These are phyloP conservation scores for Varanus komodoensis DNA, from an alignment of 2,113 vertebrate genomes.

Conservation along the genomic window DNA sequence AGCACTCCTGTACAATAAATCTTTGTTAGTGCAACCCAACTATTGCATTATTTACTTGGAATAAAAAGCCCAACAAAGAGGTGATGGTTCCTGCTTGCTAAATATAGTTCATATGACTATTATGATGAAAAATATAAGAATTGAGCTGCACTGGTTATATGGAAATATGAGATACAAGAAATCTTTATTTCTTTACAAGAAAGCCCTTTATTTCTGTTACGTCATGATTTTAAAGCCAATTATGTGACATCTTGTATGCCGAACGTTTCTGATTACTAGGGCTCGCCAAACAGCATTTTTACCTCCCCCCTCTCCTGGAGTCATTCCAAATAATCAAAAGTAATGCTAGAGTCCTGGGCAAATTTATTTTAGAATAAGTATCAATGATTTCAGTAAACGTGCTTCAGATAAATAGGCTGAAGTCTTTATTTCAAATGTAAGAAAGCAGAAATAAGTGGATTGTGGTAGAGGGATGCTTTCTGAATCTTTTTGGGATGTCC, in stretches of 20 bases:
- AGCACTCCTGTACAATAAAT: background rate
- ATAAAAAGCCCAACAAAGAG: background rate
- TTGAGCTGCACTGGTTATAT: background rate
- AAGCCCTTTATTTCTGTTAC: background rate
- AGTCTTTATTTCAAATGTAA: background rate
- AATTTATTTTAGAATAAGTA: background rate
- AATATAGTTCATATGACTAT: background rate
- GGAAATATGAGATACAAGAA: background rate
- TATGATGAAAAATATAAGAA: conserved; percentile 11
- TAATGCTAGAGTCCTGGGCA: background rate
- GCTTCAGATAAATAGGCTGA: background rate
- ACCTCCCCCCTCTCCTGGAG: background rate
- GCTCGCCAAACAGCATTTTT: background rate
- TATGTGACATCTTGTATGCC: background rate
- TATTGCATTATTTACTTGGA: conserved; percentile 20
- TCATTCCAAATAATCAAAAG: background rate
- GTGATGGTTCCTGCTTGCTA: background rate
- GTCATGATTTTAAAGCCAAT: background rate
- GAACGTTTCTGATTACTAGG: background rate
- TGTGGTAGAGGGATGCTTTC: background rate
- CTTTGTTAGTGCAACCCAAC: background rate
- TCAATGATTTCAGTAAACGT: background rate
- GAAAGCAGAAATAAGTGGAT: background rate
- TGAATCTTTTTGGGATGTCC: background rate
- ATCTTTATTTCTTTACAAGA: too few relatives aligned